Evolutionary conservation across 2,888 invertebrate species (phyloP).

Genomic region (Stegophylla sp.): DNA sequence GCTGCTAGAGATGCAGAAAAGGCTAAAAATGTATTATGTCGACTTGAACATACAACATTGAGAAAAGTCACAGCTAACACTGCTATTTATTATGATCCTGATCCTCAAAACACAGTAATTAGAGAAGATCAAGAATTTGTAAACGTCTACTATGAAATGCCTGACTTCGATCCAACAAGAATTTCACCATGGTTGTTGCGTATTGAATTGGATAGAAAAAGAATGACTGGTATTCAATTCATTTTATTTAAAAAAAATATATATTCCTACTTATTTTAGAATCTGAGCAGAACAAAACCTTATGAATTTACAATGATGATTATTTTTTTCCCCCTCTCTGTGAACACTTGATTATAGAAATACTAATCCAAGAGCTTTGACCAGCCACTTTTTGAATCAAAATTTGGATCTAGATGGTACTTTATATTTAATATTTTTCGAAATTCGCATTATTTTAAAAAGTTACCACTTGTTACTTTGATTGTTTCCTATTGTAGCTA

Average conservation of each 20-base stretch:
- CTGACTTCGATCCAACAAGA: constrained; percentile 96
- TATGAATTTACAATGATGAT: too few relatives aligned
- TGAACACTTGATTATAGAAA: too few relatives aligned
- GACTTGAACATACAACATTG: constrained; percentile 96
- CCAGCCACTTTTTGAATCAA: too few relatives aligned
- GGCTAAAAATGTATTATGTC: constrained; percentile 97
- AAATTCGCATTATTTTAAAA: too few relatives aligned
- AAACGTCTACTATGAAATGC: constrained; percentile 99
- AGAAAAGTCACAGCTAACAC: constrained; percentile 97
- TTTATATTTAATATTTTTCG: too few relatives aligned
- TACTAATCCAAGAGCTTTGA: too few relatives aligned
- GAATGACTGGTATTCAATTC: constrained; percentile 77
- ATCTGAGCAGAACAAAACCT: too few relatives aligned
- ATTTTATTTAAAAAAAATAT: background rate
- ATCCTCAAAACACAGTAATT: constrained; percentile 97
- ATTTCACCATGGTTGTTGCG: constrained; percentile 98
- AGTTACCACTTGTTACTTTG: too few relatives aligned
- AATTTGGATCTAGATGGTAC: too few relatives aligned
- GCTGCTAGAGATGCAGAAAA: constrained; percentile 99
- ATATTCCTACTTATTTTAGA: too few relatives aligned
- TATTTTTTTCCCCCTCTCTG: too few relatives aligned
- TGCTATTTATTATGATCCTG: constrained; percentile 99
- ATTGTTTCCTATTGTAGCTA: too few relatives aligned
- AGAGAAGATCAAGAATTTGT: constrained; percentile 99
- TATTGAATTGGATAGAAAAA: constrained; percentile 96